These are phyloP conservation scores for Tetanocera ferruginea DNA, from an alignment of 2,888 invertebrate species.

Conservation along the genomic window DNA sequence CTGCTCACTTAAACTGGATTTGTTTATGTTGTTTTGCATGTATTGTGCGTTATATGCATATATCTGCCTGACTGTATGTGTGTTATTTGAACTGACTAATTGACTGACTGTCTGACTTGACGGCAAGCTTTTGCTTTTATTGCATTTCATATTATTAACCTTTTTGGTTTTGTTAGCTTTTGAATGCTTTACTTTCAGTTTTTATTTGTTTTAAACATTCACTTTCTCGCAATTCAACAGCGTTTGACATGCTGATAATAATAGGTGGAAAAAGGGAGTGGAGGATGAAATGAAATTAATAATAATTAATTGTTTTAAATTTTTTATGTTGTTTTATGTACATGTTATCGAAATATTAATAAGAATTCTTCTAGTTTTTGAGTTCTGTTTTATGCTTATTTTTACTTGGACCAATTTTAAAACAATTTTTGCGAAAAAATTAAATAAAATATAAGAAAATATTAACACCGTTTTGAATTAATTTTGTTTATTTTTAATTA, in stretches of 20 bases:
- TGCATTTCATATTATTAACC: not conserved
- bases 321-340: too few species aligned
- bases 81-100: not conserved
- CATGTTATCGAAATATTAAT: too few species aligned
- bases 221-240: not conserved
- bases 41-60: too few species aligned
- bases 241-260: not conserved
- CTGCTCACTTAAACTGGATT: not conserved
- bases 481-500: not conserved
- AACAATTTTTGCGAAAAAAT: too few species aligned
- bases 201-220: not conserved
- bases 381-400: too few species aligned
- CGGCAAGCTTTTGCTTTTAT: not conserved
- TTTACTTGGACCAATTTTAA: too few species aligned
- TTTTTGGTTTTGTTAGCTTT: not conserved
- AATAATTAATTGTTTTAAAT: too few species aligned
- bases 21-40: not conserved
- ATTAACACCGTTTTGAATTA: too few species aligned
- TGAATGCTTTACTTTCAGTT: not conserved
- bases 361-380: too few species aligned
- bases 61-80: not conserved
- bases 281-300: not conserved
- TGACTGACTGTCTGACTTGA: not conserved
- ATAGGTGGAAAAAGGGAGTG: not conserved
- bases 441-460: too few species aligned